Evolutionary conservation across 1,140 invertebrate species (phyloP), one percentile per base, ranked within the genome.

Genomic region (Ruditapes philippinarum): DNA sequence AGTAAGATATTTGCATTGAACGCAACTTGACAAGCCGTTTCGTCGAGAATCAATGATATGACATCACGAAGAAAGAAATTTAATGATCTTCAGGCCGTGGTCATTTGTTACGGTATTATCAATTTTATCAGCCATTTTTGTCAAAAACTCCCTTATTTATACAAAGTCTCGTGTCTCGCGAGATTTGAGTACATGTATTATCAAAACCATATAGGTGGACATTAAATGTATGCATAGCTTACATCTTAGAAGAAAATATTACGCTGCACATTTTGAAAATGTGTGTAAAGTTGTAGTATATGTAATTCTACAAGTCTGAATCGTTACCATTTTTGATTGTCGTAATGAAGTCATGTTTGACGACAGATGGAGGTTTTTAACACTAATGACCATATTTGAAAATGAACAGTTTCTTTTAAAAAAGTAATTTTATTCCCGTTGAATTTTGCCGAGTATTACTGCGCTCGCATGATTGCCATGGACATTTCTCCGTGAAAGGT

Each of bases 121-220:
- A 45, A 79, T 80, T 54, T 80, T 88, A 88, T 88, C 85, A 65
- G 62, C 7, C 25, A 36, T 62, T 62, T 88, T 73, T 88, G 85
- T 80, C 85, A 88, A 88, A 88, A 88, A 49, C 85, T 68, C 76
- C 73, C 85, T 78, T 88, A 80, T 88, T 76, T 88, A 79, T 88
- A 88, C 85, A 80, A 88, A 88, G 74, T 80, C 85, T 88, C 85
- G 85, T 80, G 85, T 70, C 70, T 49, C 49, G n/a, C 70, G 70
- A 78, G 73, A 78, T 76, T 86, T 86, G 28, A 68, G 38, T 62
- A n/a, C n/a, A n/a, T n/a, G n/a, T n/a, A n/a, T n/a, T n/a, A n/a
- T n/a, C n/a, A n/a, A n/a, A n/a, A n/a, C n/a, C n/a, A n/a, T n/a
- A n/a, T n/a, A n/a, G n/a, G n/a, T n/a, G n/a, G n/a, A n/a, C n/a